Conservation (phyloP, 2,797 vertebrate genomes). For the Prionace glauca region DNA sequence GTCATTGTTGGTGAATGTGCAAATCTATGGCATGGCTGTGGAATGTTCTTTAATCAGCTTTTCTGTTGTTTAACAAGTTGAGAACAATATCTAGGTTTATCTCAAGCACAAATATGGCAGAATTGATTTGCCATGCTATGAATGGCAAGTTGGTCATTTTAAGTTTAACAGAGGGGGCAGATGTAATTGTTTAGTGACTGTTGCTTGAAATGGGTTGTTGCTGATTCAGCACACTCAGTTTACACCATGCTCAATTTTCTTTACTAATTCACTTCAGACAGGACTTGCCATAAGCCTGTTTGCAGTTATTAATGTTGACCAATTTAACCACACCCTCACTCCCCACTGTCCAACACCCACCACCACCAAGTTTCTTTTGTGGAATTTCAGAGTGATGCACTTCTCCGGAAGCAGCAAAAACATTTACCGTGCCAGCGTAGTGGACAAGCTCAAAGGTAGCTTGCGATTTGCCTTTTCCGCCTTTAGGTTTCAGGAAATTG, state of each 20-base stretch:
- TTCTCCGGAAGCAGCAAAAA: not conserved
- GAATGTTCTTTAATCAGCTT: not conserved
- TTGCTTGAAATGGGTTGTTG: not conserved
- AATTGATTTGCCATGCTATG: not conserved
- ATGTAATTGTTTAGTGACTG: too few species aligned
- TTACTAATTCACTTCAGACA: not conserved
- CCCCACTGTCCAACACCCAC: not conserved
- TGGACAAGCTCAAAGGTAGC: slow-evolving; percentile 55
- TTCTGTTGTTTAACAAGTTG: not conserved
- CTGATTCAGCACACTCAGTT: not conserved
- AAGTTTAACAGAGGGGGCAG: not conserved
- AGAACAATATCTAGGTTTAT: not conserved
- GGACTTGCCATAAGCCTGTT: not conserved
- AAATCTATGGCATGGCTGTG: not conserved
- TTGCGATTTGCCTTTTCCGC: slow-evolving; percentile 56
- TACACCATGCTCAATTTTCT: not conserved
- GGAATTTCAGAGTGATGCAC: not conserved
- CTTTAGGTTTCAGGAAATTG: slow-evolving; percentile 58
- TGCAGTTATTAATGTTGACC: too few species aligned
- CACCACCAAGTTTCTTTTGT: not conserved
- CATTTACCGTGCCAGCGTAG: slow-evolving; percentile 51
- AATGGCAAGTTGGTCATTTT: not conserved
- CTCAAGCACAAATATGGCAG: not conserved
- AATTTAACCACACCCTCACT: not conserved
- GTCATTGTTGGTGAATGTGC: not conserved